Base-by-base conservation (phyloP, 2,113 vertebrate genomes). In the Notothenia rossii region DNA sequence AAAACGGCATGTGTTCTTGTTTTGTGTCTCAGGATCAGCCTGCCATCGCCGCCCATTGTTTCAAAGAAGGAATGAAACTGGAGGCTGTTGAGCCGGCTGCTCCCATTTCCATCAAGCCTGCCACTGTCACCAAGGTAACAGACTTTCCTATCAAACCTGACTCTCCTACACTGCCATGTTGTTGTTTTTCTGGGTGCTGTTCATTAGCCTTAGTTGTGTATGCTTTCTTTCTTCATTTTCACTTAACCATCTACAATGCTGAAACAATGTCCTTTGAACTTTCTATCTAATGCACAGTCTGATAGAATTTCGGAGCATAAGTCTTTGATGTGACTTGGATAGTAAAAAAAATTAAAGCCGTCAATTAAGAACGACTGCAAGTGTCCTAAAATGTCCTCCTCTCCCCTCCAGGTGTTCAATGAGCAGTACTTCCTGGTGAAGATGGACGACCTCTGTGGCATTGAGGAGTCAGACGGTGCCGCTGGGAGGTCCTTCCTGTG, bases 31-130 rank as follows among this genome's bases (percentile, higher is more conserved):
- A 99, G 98, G 98, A 98, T 79, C 97, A 96, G 83, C 95, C 95
- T 72, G 85, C 94, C 82, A 93, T 98, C 2, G 89, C 93, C 61
- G 79, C 92, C 66, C 98, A 99, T 92, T 94, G 95, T 0, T 99
- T 99, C 86, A 95, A 95, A 85, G 93, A 96, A 90, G 97, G 96
- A 62, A 98, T 99, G 98, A 99, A 99, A 92, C 91, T 99, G 78
- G 98, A 99, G 92, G 98, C 97, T 69, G 95, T 99, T 73, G 96
- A 99, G 85, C 97, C 96, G 4, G 74, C 88, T 84, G 94, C 96
- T 91, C 98, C 98, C 29, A 98, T 98, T 94, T 96, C 94, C 66
- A 97, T 99, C 87, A 96, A 95, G 79, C 98, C 98, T 76, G 98
- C 98, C 75, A 97, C 98, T 61, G 94, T 99, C 88, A 83, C 95